Evolutionary conservation across 2,113 vertebrate species (phyloP).

Genomic region (Ameiurus melas): DNA sequence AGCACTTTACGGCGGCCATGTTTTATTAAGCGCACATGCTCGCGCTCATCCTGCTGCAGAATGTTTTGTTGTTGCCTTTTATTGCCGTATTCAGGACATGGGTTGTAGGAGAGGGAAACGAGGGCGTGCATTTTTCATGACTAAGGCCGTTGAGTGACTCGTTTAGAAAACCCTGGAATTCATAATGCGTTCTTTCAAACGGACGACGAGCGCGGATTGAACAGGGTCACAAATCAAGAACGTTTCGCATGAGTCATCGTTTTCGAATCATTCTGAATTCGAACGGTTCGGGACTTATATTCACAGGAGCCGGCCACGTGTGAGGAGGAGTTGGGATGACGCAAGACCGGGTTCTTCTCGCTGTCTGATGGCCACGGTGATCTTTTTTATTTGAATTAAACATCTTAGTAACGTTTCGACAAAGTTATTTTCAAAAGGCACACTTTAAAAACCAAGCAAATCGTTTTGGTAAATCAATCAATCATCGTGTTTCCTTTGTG

Average conservation of each 20-base stretch:
- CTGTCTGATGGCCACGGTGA: not conserved
- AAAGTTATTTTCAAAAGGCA: not conserved
- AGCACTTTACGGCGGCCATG: not conserved
- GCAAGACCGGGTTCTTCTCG: not conserved
- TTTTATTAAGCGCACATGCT: conserved; percentile 35
- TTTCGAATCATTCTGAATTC: not conserved
- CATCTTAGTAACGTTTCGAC: not conserved
- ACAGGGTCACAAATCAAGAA: conserved; percentile 13
- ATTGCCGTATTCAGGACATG: conserved; percentile 18
- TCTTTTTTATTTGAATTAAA: not conserved
- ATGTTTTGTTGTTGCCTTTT: conserved; percentile 18
- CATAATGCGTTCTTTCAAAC: not conserved
- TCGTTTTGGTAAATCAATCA: not conserved
- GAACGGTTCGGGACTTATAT: not conserved
- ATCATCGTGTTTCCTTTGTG: not conserved
- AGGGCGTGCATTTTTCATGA: not conserved
- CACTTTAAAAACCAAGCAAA: not conserved
- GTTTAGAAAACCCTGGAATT: not conserved
- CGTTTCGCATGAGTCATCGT: not conserved
- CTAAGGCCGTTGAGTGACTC: conserved; percentile 1
- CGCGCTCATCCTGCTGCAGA: not conserved
- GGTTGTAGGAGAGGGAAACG: not conserved
- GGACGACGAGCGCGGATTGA: not conserved
- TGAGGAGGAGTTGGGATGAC: conserved; percentile 12
- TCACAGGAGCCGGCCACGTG: not conserved